A percentile compares a stretch with the other conserved stretches of the same genome.
phyloP scores from a whole-genome alignment of 2,888 invertebrate species.

The Rhorus exstirpatorius region DNA sequence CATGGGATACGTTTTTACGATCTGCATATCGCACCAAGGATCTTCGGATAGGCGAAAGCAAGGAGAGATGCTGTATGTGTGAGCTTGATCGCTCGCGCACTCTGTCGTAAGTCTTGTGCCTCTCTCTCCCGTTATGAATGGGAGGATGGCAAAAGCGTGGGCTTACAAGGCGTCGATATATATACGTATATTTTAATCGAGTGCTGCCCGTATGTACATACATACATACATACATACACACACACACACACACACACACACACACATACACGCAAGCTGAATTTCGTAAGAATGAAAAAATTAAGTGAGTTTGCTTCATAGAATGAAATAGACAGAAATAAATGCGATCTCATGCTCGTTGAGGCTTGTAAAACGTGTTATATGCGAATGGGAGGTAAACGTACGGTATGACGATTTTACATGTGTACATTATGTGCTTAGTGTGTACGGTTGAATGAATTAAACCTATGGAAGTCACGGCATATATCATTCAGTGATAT shows the following conservation, averaged over 20 bases:
- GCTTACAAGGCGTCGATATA: conserved; percentile 30
- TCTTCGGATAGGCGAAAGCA: conserved; percentile 63
- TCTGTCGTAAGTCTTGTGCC: conserved; percentile 65
- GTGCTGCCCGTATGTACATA: background rate
- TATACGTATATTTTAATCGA: background rate
- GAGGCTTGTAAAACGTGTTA: conserved; percentile 52
- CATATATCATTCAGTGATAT: background rate
- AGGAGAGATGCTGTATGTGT: conserved; percentile 29
- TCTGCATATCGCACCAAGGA: conserved; percentile 58
- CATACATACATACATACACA: background rate
- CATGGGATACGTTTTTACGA: conserved; percentile 37
- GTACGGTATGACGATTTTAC: conserved; percentile 24
- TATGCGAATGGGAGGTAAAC: conserved; percentile 38
- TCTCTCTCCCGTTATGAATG: conserved; percentile 70
- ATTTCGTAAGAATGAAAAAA: conserved; percentile 58
- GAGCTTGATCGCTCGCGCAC: conserved; percentile 31
- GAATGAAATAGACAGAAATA: conserved; percentile 56
- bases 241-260: background rate
- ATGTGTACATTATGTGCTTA: conserved; percentile 38
- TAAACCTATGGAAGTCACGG: conserved; percentile 42
- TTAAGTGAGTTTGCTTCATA: conserved; percentile 45
- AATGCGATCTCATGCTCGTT: conserved; percentile 55
- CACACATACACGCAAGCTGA: background rate
- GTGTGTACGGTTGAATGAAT: conserved; percentile 45
- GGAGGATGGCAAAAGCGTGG: conserved; percentile 66